phyloP scores from a whole-genome alignment of 92 coral and sea anemone genomes.

The Micromussa lordhowensis region DNA sequence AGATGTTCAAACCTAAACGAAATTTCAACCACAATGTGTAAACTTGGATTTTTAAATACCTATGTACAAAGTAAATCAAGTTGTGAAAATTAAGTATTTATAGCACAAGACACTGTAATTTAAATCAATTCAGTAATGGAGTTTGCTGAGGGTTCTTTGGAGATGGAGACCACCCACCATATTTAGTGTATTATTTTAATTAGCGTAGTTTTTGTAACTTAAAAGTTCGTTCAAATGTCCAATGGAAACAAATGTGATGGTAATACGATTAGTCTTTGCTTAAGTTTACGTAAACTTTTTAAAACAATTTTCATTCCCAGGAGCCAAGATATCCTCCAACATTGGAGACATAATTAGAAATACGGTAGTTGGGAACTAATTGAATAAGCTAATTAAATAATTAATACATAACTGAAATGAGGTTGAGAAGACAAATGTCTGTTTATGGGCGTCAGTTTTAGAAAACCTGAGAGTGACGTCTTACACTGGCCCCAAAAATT shows the following conservation, averaged over 20 bases:
- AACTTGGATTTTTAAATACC: not conserved
- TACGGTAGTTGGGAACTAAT: not conserved
- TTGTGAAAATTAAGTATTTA: slow-evolving; percentile 10
- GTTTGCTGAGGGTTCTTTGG: not conserved
- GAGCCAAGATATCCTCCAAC: not conserved
- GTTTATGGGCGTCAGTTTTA: not conserved
- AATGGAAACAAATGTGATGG: not conserved
- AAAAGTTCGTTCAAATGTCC: not conserved
- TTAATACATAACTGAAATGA: not conserved
- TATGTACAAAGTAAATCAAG: slow-evolving; percentile 26
- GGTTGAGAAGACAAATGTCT: not conserved
- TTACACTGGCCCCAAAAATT: not conserved
- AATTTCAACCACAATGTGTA: not conserved
- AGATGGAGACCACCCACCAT: not conserved
- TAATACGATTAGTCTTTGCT: not conserved
- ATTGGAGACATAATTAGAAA: too few relatives aligned
- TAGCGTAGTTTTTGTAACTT: not conserved
- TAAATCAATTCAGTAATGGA: not conserved
- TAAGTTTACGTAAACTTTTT: not conserved
- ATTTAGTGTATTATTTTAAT: not conserved
- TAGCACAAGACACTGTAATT: slow-evolving; percentile 9
- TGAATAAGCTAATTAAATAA: not conserved
- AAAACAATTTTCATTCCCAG: not conserved
- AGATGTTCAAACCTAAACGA: not conserved
- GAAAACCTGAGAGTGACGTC: not conserved